Conservation (phyloP, 2,888 invertebrate species). For the Biston stratarius region DNA sequence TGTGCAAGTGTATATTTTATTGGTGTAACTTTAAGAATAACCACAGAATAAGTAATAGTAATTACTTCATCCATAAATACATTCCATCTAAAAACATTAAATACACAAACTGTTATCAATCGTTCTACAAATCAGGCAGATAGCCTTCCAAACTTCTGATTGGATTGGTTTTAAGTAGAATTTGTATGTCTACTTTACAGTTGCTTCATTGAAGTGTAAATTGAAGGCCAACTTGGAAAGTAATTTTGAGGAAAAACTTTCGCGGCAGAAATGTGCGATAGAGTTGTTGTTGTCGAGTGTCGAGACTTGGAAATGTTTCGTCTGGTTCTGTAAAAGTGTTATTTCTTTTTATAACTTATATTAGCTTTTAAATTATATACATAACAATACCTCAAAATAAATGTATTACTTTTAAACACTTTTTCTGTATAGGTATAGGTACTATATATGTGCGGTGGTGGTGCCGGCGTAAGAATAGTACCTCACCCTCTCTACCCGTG, state of each 20-base stretch:
- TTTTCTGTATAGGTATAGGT: too few species aligned
- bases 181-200: slow-evolving; percentile 67
- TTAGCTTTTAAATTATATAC: too few species aligned
- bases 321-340: slow-evolving; percentile 32
- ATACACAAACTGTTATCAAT: slow-evolving; percentile 39
- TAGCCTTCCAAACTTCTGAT: slow-evolving; percentile 64
- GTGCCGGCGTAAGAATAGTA: too few species aligned
- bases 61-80: too few species aligned
- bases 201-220: slow-evolving; percentile 70
- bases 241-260: slow-evolving; percentile 63
- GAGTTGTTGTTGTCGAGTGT: slow-evolving; percentile 42
- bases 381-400: too few species aligned
- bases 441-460: too few species aligned
- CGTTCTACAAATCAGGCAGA: slow-evolving; percentile 39
- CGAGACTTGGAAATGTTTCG: slow-evolving; percentile 31
- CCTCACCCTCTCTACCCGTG: too few species aligned
- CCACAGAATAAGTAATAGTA: too few species aligned
- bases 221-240: slow-evolving; percentile 67
- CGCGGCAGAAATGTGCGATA: slow-evolving; percentile 47
- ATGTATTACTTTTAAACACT: too few species aligned
- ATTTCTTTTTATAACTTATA: slow-evolving; percentile 21
- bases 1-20: too few species aligned
- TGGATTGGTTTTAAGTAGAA: slow-evolving; percentile 66
- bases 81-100: slow-evolving; percentile 2
- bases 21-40: too few species aligned